Evolutionary conservation across 2,797 vertebrate genomes (phyloP).

Genomic region (Caiman crocodilus): DNA sequence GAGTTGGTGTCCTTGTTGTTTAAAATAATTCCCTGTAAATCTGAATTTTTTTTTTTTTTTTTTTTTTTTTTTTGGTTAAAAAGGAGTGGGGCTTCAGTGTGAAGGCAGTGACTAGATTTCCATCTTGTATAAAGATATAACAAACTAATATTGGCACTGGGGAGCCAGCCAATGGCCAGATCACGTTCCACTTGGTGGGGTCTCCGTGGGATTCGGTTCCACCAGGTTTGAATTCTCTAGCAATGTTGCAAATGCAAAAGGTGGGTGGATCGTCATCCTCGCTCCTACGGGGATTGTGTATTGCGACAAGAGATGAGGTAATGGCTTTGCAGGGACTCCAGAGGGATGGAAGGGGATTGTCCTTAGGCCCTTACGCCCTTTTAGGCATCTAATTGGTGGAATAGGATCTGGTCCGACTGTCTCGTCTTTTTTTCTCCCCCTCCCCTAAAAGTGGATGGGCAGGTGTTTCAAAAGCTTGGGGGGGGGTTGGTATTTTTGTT

Average conservation of each 20-base stretch:
- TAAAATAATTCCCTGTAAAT: constrained; percentile 79
- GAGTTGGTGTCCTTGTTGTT: background rate
- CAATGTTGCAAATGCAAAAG: too few species aligned
- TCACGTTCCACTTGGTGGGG: too few species aligned
- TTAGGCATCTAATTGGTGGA: too few species aligned
- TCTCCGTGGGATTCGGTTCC: too few species aligned
- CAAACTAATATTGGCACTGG: background rate
- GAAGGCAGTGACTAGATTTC: constrained; percentile 32
- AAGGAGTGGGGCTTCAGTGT: constrained; percentile 37
- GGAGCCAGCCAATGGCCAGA: background rate
- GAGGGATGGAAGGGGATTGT: too few species aligned
- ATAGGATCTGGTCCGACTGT: background rate
- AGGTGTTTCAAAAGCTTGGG: background rate
- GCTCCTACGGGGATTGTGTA: too few species aligned
- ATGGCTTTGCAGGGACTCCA: too few species aligned
- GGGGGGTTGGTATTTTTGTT: background rate
- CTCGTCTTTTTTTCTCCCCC: background rate
- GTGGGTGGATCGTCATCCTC: too few species aligned
- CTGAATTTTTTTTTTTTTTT: constrained; percentile 69
- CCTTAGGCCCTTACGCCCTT: background rate
- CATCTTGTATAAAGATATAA: background rate
- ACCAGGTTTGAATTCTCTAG: too few species aligned
- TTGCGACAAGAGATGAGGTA: too few species aligned
- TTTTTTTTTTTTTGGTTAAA: background rate
- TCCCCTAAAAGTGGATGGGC: constrained; percentile 26